Conservation (phyloP, 2,113 vertebrate genomes). For the Neodontobutis hainanensis region DNA sequence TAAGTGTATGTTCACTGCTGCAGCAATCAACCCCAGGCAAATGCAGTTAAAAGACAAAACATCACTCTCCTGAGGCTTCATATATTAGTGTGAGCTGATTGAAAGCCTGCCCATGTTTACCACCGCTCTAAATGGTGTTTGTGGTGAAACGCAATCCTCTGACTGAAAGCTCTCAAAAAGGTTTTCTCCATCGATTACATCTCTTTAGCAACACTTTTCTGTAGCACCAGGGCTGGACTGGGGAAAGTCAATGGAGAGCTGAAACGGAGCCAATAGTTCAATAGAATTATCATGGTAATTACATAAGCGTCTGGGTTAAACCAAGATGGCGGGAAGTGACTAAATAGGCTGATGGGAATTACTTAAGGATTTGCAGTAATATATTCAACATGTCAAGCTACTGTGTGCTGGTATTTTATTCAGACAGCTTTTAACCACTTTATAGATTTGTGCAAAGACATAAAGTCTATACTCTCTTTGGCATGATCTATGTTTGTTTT, state of each 20-base stretch:
- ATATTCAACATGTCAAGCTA: background rate
- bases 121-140: conserved; percentile 23
- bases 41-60: background rate
- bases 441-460: conserved; percentile 4
- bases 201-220: conserved; percentile 58
- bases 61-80: background rate
- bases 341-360: conserved; percentile 7
- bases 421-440: conserved; percentile 2
- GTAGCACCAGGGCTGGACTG: conserved; percentile 35
- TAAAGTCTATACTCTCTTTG: conserved; percentile 2
- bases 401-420: background rate
- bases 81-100: background rate
- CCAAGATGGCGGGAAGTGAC: background rate
- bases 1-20: background rate
- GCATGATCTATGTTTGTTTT: background rate
- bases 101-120: background rate
- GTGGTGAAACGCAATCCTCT: conserved; percentile 49
- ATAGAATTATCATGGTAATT: conserved; percentile 59
- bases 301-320: conserved; percentile 36
- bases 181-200: conserved; percentile 64
- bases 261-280: conserved; percentile 62
- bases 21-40: background rate
- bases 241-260: conserved; percentile 43
- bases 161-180: conserved; percentile 41
- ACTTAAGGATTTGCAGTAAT: conserved; percentile 2